phyloP scores from a whole-genome alignment of 2,888 invertebrate genomes.

The Mythimna vitellina region DNA sequence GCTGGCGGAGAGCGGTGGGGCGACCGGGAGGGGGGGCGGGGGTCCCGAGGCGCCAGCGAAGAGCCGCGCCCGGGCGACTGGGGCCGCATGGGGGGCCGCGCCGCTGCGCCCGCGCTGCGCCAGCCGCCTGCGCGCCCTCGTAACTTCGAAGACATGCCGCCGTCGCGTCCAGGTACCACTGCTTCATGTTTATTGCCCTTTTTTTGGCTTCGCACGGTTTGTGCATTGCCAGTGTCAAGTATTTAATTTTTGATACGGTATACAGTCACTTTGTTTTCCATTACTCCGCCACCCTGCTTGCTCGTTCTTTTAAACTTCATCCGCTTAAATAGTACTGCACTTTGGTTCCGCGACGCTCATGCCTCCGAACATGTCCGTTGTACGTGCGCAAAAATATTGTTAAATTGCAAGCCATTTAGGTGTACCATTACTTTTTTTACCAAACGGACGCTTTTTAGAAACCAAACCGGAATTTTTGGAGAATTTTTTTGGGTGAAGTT shows the following conservation, averaged over 20 bases:
- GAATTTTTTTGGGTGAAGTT: too few relatives aligned
- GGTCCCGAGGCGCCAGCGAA: slow-evolving; percentile 81
- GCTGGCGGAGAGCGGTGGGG: slow-evolving; percentile 74
- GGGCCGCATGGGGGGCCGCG: slow-evolving; percentile 82
- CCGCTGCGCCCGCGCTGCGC: slow-evolving; percentile 74
- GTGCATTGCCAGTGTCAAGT: too few relatives aligned
- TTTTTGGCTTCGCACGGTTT: too few relatives aligned
- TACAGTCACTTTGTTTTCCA: too few relatives aligned
- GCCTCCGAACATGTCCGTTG: background rate
- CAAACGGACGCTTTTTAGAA: background rate
- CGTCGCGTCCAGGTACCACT: slow-evolving; percentile 79
- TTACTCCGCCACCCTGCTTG: too few relatives aligned
- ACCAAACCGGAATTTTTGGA: background rate
- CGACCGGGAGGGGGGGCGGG: slow-evolving; percentile 69
- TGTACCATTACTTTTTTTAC: slow-evolving; percentile 2
- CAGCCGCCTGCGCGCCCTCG: slow-evolving; percentile 66
- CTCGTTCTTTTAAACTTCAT: background rate
- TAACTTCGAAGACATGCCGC: slow-evolving; percentile 85
- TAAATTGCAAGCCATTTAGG: background rate
- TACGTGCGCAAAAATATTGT: background rate
- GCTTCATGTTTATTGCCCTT: slow-evolving; percentile 4
- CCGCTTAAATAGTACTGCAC: slow-evolving; percentile 1
- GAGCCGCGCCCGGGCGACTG: slow-evolving; percentile 73
- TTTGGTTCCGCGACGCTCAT: background rate
- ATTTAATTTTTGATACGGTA: too few relatives aligned